A percentile compares a stretch with the other conserved stretches of the same genome.
phyloP scores from a whole-genome alignment of 1,140 invertebrate genomes.

The Theocolax elegans region DNA sequence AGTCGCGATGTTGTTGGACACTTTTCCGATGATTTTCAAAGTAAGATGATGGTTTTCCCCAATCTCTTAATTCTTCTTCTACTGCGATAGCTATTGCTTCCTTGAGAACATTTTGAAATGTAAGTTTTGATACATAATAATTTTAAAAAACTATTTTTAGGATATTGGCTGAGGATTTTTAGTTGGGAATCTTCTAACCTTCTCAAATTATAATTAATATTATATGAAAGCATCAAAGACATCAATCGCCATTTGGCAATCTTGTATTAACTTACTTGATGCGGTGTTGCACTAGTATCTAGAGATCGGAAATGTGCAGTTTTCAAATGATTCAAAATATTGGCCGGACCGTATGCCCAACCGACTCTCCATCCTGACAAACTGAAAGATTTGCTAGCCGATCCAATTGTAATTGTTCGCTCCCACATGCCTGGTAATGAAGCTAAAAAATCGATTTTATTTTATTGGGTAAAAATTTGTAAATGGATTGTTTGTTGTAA shows the following conservation, averaged over 20 bases:
- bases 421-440: constrained; percentile 97
- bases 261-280: constrained; percentile 70
- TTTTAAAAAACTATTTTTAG: not conserved
- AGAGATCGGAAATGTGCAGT: constrained; percentile 94
- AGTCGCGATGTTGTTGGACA: constrained; percentile 86
- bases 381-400: constrained; percentile 97
- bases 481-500: too few relatives aligned
- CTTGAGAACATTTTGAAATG: constrained; percentile 58
- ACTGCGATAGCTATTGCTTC: constrained; percentile 92
- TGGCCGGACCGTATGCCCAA: constrained; percentile 91
- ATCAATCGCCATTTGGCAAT: too few relatives aligned
- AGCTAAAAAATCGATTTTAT: too few relatives aligned
- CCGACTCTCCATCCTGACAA: constrained; percentile 97
- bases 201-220: too few relatives aligned
- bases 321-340: constrained; percentile 83
- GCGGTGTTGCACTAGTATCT: constrained; percentile 88
- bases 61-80: constrained; percentile 82
- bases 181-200: too few relatives aligned
- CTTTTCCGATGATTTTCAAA: constrained; percentile 83
- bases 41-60: constrained; percentile 85
- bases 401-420: constrained; percentile 95
- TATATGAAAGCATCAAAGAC: too few relatives aligned
- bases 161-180: too few relatives aligned
- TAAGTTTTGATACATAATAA: not conserved
- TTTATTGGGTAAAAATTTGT: too few relatives aligned